Percentiles rank a stretch among this genome's conserved stretches.
phyloP scores from a whole-genome alignment of 2,888 invertebrate genomes.

The Chrysolina haemoptera region DNA sequence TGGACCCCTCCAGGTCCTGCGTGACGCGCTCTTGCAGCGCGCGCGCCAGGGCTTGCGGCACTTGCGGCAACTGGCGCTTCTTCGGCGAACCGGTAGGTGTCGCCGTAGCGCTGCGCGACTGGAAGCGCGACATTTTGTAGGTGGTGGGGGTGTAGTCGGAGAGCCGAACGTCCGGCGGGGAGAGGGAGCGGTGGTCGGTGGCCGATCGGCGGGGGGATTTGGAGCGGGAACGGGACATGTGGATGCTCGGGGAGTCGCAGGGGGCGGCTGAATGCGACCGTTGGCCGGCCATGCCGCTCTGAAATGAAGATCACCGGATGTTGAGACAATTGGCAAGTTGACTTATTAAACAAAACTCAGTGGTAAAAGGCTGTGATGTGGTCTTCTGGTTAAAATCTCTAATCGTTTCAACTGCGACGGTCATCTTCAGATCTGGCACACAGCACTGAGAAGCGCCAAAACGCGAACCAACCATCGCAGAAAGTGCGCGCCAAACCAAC shows the following conservation, averaged over 20 bases:
- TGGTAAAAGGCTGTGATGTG: too few species aligned
- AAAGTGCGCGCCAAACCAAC: too few species aligned
- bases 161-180: conserved; percentile 82
- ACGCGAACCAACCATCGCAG: too few species aligned
- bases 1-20: conserved; percentile 80
- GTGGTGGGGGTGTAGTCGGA: conserved; percentile 74
- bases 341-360: too few species aligned
- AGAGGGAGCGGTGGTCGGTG: conserved; percentile 82
- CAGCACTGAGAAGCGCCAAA: too few species aligned
- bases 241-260: conserved; percentile 75
- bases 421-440: too few species aligned
- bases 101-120: conserved; percentile 90
- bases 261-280: conserved; percentile 92
- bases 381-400: too few species aligned
- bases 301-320: conserved; percentile 37
- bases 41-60: conserved; percentile 80
- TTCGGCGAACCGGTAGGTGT: conserved; percentile 95
- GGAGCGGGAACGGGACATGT: conserved; percentile 78
- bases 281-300: conserved; percentile 73
- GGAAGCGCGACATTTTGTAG: conserved; percentile 75
- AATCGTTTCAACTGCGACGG: too few species aligned
- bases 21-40: conserved; percentile 81
- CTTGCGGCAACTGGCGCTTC: conserved; percentile 96
- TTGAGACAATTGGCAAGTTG: too few species aligned
- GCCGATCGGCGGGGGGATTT: conserved; percentile 82